Evolutionary conservation across 1,140 invertebrate genomes (phyloP).

Genomic region (Oppia nitens): DNA sequence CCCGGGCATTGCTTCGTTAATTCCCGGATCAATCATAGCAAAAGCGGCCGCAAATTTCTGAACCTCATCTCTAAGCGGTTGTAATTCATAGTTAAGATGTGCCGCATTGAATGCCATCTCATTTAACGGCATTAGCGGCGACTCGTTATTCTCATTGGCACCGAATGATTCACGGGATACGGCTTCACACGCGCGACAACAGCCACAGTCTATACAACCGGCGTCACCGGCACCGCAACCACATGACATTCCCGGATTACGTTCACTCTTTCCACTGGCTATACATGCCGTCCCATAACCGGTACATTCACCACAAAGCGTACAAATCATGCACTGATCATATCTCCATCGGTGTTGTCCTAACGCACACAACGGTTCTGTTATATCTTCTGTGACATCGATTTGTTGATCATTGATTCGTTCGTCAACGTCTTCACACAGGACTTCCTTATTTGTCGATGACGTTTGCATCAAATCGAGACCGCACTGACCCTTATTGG

Average conservation of each 20-base stretch:
- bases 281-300: conserved; percentile 74
- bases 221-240: conserved; percentile 88
- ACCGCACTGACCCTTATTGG: conserved; percentile 95
- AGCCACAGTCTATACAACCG: conserved; percentile 77
- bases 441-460: conserved; percentile 46
- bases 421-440: conserved; percentile 37
- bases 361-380: conserved; percentile 42
- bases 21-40: not conserved
- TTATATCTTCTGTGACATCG: conserved; percentile 28
- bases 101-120: not conserved
- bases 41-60: not conserved
- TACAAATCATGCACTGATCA: conserved; percentile 72
- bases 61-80: not conserved
- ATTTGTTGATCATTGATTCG: conserved; percentile 31
- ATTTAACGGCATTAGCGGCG: not conserved
- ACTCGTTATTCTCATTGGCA: not conserved
- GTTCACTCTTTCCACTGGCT: conserved; percentile 52
- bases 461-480: conserved; percentile 39
- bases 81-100: not conserved
- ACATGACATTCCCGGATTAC: conserved; percentile 73
- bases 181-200: conserved; percentile 67
- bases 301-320: conserved; percentile 78
- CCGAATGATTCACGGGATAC: conserved; percentile 27
- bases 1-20: not conserved
- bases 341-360: conserved; percentile 59